These are phyloP conservation scores for Drosophila nikananu DNA, from an alignment of 1,140 invertebrate genomes.

Conservation along the genomic window DNA sequence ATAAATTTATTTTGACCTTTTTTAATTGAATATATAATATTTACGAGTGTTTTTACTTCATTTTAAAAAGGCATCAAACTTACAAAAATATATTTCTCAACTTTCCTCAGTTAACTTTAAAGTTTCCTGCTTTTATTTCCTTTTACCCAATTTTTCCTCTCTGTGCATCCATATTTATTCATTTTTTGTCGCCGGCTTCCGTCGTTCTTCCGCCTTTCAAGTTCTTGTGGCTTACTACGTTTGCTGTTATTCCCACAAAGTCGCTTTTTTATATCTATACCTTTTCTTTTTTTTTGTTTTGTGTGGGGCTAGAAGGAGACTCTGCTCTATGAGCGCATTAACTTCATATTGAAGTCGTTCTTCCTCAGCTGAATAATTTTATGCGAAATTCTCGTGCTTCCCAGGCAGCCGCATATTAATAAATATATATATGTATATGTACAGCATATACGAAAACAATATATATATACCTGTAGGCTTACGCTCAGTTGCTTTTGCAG, in stretches of 20 bases:
- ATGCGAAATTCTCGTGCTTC: slow-evolving; percentile 73
- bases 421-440: neutral
- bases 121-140: neutral
- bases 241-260: slow-evolving; percentile 69
- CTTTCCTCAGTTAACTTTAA: neutral
- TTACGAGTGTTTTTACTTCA: too few species aligned
- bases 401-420: slow-evolving; percentile 29
- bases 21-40: too few species aligned
- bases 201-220: slow-evolving; percentile 57
- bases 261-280: slow-evolving; percentile 27
- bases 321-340: slow-evolving; percentile 34
- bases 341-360: slow-evolving; percentile 13
- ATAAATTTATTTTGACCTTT: too few species aligned
- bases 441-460: neutral
- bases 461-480: slow-evolving; percentile 7
- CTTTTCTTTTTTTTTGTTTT: neutral
- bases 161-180: slow-evolving; percentile 37
- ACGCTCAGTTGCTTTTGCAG: slow-evolving; percentile 20
- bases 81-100: too few species aligned
- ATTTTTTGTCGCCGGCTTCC: slow-evolving; percentile 61
- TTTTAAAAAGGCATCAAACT: too few species aligned
- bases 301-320: neutral
- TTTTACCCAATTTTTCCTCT: neutral
- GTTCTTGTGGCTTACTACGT: slow-evolving; percentile 57
- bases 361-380: slow-evolving; percentile 51